These are phyloP conservation scores for Oceanodroma leucorhoa DNA, from an alignment of 2,797 vertebrate genomes.

Conservation along the genomic window DNA sequence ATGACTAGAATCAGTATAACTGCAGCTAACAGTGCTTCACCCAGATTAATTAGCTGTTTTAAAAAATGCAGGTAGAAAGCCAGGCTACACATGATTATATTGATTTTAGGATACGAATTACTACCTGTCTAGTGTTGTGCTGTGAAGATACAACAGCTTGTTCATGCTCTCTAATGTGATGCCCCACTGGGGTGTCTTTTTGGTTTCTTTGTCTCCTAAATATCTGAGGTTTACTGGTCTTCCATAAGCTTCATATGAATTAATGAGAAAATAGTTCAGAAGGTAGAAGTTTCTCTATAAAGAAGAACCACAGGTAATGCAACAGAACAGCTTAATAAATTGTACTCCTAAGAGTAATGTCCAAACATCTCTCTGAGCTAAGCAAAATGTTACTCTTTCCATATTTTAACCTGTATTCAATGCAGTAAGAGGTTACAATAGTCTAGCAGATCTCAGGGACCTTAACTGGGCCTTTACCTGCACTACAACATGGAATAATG, in stretches of 20 bases:
- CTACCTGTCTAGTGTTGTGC: not conserved
- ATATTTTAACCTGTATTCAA: not conserved
- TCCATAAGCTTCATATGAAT: not conserved
- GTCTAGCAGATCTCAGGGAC: not conserved
- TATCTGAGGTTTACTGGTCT: not conserved
- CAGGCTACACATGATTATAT: fast-evolving
- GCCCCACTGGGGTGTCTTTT: no score
- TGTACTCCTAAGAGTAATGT: not conserved
- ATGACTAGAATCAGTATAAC: no score
- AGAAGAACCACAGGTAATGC: not conserved
- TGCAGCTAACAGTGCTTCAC: not conserved
- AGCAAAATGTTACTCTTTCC: not conserved
- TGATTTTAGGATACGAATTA: not conserved
- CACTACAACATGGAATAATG: not conserved
- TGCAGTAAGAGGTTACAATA: not conserved
- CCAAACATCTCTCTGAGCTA: not conserved
- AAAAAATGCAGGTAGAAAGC: not conserved
- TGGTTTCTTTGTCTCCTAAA: not conserved
- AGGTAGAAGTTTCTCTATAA: not conserved
- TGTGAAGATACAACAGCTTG: not conserved
- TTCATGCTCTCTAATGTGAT: not conserved
- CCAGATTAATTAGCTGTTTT: not conserved
- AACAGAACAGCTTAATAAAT: not conserved
- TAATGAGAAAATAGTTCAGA: not conserved
- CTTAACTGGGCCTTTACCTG: not conserved